A percentile compares a stretch with the other conserved stretches of the same genome.
phyloP scores from a whole-genome alignment of 2,888 invertebrate genomes.

The Sinelater perroti region DNA sequence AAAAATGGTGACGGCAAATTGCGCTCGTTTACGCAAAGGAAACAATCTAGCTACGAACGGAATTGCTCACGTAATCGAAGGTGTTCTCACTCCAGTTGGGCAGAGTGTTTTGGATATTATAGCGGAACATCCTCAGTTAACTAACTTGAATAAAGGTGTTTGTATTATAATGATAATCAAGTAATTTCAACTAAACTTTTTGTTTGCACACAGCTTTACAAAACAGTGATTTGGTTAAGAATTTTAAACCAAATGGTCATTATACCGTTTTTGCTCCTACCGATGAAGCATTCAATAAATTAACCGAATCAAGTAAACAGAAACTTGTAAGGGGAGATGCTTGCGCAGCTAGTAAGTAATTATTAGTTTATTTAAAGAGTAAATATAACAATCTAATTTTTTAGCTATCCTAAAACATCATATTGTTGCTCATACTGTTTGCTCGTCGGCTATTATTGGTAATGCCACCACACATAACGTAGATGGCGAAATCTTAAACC shows the following conservation, averaged over 20 bases:
- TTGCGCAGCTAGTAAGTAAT: constrained; percentile 67
- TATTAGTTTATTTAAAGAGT: neutral
- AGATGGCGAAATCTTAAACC: constrained; percentile 61
- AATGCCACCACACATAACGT: constrained; percentile 64
- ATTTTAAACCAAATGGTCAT: constrained; percentile 64
- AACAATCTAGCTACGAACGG: constrained; percentile 73
- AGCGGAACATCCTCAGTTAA: constrained; percentile 66
- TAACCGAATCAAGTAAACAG: constrained; percentile 63
- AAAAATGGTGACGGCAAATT: constrained; percentile 71
- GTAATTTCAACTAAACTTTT: neutral
- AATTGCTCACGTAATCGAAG: constrained; percentile 70
- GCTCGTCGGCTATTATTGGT: constrained; percentile 68
- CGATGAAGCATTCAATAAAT: constrained; percentile 71
- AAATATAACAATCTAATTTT: constrained; percentile 38
- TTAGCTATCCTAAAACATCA: constrained; percentile 73
- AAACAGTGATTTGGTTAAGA: constrained; percentile 65
- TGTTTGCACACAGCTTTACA: constrained; percentile 62
- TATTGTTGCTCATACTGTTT: constrained; percentile 72
- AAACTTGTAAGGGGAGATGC: constrained; percentile 67
- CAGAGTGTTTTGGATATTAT: constrained; percentile 68
- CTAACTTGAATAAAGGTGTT: constrained; percentile 64
- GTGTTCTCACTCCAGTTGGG: constrained; percentile 67
- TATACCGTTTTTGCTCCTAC: constrained; percentile 74
- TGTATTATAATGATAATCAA: too few relatives aligned
- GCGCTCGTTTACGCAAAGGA: constrained; percentile 67